phyloP scores from a whole-genome alignment of 2,797 vertebrate species.

The Pipistrellus kuhlii region DNA sequence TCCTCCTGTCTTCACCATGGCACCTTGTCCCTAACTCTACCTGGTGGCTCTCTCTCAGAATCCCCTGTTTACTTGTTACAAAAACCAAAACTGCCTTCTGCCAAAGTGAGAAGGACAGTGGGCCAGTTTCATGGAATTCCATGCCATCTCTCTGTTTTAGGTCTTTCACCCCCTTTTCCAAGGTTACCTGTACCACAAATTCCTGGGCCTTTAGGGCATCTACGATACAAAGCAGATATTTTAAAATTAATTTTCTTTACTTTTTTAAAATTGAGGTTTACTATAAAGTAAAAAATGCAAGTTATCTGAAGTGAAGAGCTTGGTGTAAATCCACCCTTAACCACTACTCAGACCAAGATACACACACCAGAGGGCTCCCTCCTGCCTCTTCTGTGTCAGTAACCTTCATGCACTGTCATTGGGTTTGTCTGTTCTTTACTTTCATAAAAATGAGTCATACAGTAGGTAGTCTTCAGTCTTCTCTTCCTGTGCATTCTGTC shows the following conservation, averaged over 20 bases:
- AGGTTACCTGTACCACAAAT: background rate
- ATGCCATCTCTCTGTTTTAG: background rate
- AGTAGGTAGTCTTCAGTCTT: background rate
- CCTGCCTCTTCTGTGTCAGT: accelerated
- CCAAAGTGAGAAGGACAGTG: background rate
- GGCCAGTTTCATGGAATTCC: background rate
- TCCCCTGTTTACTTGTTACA: background rate
- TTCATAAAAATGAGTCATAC: background rate
- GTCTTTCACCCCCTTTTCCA: background rate
- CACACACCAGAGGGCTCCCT: background rate
- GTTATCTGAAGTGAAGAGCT: background rate
- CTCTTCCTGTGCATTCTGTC: background rate
- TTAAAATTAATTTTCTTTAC: background rate
- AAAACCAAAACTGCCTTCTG: background rate
- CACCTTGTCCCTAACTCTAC: background rate
- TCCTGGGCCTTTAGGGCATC: background rate
- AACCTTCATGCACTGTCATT: background rate
- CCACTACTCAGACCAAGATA: no score
- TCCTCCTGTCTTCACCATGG: background rate
- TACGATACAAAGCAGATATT: background rate
- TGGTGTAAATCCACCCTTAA: no score
- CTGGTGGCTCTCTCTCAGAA: background rate
- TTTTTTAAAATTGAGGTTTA: background rate
- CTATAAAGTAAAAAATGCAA: background rate
- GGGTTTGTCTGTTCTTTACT: background rate